Conservation (phyloP, 2,797 vertebrate genomes). For the Urocyon cinereoargenteus region DNA sequence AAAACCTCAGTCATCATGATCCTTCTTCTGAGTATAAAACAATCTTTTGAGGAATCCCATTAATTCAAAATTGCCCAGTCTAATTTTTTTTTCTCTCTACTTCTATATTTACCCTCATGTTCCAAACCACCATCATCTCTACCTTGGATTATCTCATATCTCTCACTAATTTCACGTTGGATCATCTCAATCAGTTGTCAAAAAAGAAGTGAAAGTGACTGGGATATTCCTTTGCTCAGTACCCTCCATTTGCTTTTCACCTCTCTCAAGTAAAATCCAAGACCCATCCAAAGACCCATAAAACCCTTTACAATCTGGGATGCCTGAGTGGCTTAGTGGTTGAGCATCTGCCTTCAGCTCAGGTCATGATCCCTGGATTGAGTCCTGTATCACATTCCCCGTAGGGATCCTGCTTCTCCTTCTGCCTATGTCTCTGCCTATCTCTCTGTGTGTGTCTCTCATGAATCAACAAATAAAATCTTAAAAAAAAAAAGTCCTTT, state of each 20-base stretch:
- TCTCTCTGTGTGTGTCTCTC: too few species aligned
- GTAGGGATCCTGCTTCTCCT: too few species aligned
- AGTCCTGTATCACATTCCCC: too few species aligned
- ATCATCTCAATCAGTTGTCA: background rate
- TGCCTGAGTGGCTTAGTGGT: too few species aligned
- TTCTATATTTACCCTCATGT: background rate
- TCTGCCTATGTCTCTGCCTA: too few species aligned
- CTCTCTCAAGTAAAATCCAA: background rate
- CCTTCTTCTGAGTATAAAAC: background rate
- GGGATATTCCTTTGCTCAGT: background rate
- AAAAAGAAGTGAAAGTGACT: background rate
- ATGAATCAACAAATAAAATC: too few species aligned
- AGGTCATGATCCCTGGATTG: too few species aligned
- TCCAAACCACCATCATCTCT: background rate
- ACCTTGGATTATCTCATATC: background rate
- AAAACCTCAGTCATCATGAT: background rate
- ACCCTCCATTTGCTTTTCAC: fast-evolving
- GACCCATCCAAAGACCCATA: too few species aligned
- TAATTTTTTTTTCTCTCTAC: background rate
- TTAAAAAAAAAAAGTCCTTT: background rate
- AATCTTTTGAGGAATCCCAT: background rate
- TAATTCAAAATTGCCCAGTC: background rate
- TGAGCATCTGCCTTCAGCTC: too few species aligned
- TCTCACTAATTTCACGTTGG: background rate
- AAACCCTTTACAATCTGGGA: background rate